phyloP scores from a whole-genome alignment of 2,888 invertebrate species.

The Carterocephalus palaemon region DNA sequence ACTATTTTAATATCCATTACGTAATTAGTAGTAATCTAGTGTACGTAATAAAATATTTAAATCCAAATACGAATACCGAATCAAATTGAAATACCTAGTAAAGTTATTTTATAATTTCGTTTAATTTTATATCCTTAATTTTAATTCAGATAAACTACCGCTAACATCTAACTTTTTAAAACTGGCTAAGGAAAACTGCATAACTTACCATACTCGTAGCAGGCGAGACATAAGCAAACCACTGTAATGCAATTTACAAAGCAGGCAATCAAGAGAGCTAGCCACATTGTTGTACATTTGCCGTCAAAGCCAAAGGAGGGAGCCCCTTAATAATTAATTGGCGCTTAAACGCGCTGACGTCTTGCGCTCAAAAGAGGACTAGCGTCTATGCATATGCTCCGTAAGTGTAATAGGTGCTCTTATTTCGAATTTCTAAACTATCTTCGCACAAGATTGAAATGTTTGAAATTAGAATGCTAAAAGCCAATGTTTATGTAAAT shows the following conservation, averaged over 20 bases:
- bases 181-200: constrained; percentile 15
- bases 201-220: constrained; percentile 21
- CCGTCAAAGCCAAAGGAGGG: constrained; percentile 74
- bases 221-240: constrained; percentile 46
- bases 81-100: no score
- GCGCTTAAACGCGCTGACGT: constrained; percentile 75
- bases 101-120: no score
- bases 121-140: no score
- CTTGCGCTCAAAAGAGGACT: constrained; percentile 62
- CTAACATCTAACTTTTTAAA: background rate
- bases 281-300: constrained; percentile 72
- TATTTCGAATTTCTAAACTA: constrained; percentile 21
- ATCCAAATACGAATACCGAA: no score
- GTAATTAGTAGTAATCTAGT: background rate
- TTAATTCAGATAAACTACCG: background rate
- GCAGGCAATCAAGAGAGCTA: constrained; percentile 69
- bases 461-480: constrained; percentile 11
- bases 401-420: constrained; percentile 38
- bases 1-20: constrained; percentile 39
- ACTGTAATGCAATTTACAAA: constrained; percentile 69
- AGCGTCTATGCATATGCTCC: constrained; percentile 62
- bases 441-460: constrained; percentile 24
- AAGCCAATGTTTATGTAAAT: constrained; percentile 5
- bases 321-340: constrained; percentile 76
- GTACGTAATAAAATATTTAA: no score